Evolutionary conservation across 2,888 invertebrate genomes (phyloP), one percentile per base, ranked within the genome.

Genomic region (Epinotia ramella): DNA sequence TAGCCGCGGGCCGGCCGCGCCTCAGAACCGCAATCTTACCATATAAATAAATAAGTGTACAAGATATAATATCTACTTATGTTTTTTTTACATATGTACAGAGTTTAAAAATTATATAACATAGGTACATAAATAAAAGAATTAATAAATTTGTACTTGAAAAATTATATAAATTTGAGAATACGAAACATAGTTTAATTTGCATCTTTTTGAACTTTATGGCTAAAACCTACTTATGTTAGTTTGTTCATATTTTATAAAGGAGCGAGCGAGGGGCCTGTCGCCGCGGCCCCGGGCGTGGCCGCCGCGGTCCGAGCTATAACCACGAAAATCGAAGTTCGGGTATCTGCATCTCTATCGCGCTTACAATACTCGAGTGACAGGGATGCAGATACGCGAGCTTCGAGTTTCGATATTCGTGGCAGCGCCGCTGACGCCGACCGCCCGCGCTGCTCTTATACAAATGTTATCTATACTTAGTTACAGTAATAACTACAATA

Each of bases 51-150:
- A 93, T 93, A 93, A 90, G 89, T 91, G 89, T 91, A 91, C 89
- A 88, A 85, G 86, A 79, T 78, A 79, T 78, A 79, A 75, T 78
- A 79, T 79, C 78, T 80, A 79, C 91, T 89, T 90, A 90, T 88
- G 89, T 92, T 93, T 92, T 62, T 62, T 94, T 91, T 94, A 94
- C 94, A 94, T 94, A 94, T 94, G 87, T 94, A 94, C 94, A 94
- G 83, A 75, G 53, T 87, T 89, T 88, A 84, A 88, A 84, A 87
- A 87, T 90, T 88, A 91, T 91, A 90, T 88, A 90, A 91, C 87
- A 85, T 88, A 89, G 89, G 86, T 91, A 91, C 86, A 89, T 87
- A 89, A 92, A 89, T 86, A 87, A 88, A 85, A 89, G 88, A 90
- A 89, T 86, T 84, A 90, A 89, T 88, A 88, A 86, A 92, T 94